These are phyloP conservation scores for Conus betulinus DNA, from an alignment of 1,140 invertebrate genomes.

Conservation along the genomic window DNA sequence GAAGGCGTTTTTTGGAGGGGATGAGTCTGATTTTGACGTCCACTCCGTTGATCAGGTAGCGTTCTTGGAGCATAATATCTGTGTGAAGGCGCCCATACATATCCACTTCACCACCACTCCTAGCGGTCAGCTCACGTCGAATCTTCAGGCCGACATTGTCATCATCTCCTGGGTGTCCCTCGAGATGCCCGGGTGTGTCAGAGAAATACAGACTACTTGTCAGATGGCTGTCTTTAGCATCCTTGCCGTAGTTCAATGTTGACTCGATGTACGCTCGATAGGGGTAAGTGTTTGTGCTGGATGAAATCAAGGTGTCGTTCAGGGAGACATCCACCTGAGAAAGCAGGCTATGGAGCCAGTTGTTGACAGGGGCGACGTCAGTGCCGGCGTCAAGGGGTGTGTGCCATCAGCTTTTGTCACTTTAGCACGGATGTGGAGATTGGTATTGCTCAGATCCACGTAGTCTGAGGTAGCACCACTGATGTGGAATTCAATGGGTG, in stretches of 20 bases:
- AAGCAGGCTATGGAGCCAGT: background rate
- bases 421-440: too few species aligned
- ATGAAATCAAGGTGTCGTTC: conserved; percentile 13
- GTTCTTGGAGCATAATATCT: background rate
- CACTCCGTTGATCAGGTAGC: conserved; percentile 1
- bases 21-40: conserved; percentile 9
- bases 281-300: background rate
- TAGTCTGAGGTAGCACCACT: too few species aligned
- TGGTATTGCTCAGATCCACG: too few species aligned
- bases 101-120: conserved; percentile 6
- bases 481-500: too few species aligned
- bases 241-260: background rate
- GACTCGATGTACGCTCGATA: background rate
- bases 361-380: too few species aligned
- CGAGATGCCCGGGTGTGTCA: background rate
- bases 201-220: background rate
- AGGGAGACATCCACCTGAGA: conserved; percentile 15
- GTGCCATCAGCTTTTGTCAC: too few species aligned
- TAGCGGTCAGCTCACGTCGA: background rate
- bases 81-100: background rate
- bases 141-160: background rate
- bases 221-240: background rate
- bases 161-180: conserved; percentile 3
- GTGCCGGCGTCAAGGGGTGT: too few species aligned
- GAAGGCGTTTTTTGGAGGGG: background rate